A percentile compares a stretch with the other conserved stretches of the same genome.
Evolutionary conservation across 1,140 invertebrate species (phyloP).

Genomic region (Cyclina sinensis): DNA sequence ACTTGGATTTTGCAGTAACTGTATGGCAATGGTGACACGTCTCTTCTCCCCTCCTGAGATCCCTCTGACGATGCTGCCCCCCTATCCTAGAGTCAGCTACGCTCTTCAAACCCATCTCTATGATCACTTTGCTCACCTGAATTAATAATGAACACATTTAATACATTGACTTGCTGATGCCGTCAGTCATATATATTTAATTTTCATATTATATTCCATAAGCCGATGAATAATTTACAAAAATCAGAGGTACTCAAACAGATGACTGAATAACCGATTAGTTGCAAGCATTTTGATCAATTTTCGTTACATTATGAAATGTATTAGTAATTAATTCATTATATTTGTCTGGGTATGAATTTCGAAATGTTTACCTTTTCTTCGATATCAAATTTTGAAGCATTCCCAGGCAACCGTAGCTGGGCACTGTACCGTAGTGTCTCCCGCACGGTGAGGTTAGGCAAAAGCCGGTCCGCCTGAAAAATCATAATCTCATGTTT

Average conservation of each 20-base stretch:
- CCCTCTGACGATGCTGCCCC: constrained; percentile 73
- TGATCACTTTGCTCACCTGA: constrained; percentile 78
- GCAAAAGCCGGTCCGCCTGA: constrained; percentile 75
- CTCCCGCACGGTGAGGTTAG: constrained; percentile 81
- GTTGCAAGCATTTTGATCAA: too few species aligned
- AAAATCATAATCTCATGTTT: too few species aligned
- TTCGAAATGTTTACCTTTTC: constrained; percentile 71
- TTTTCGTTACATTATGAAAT: too few species aligned
- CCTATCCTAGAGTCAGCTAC: constrained; percentile 78
- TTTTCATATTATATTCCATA: background rate
- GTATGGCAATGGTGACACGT: constrained; percentile 81
- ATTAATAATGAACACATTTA: background rate
- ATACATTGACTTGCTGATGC: too few species aligned
- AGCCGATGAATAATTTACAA: too few species aligned
- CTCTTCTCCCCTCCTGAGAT: constrained; percentile 81
- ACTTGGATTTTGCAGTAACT: constrained; percentile 81
- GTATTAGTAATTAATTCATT: too few species aligned
- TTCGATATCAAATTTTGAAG: constrained; percentile 70
- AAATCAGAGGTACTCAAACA: too few species aligned
- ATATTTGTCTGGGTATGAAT: too few species aligned
- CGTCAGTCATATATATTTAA: background rate
- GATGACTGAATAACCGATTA: too few species aligned
- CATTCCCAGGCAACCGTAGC: constrained; percentile 71
- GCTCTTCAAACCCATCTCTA: constrained; percentile 77
- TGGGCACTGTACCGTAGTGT: constrained; percentile 77